Evolutionary conservation across 2,888 invertebrate genomes (phyloP), one percentile per base, ranked within the genome.

Genomic region (Nomada ruficornis): DNA sequence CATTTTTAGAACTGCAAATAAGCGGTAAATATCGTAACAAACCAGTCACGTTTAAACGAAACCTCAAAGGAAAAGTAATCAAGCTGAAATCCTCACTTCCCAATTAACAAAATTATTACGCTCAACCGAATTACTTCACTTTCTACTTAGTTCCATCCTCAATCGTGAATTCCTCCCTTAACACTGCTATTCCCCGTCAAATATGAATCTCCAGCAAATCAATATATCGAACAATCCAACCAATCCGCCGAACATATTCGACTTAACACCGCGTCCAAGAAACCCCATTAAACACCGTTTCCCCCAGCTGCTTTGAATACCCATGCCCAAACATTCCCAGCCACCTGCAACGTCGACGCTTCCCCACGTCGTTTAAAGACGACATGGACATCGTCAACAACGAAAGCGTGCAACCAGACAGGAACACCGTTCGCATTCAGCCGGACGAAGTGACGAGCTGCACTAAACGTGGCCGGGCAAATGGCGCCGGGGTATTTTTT

Each of bases 401-500:
- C 18, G n/a, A 26, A 50, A 64, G 55, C 1, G 52, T 60, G 23
- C 13, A n/a, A 10, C 59, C 18, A 9, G 2, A 23, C 18, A n/a
- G 62, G 42, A 36, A 44, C 44, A 10, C 11, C 11, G 54, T 69
- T 60, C 13, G 62, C 55, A 54, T 55, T 23, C 7, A 7, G 55
- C 20, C 52, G 59, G 63, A 55, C 78, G 47, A 79, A 29, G 60
- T 57, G 57, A 62, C 78, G 52, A 36, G 55, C 47, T 20, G 52
- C 79, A 44, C 72, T 59, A 60, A 57, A 54, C 63, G 63, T 11
- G 57, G 73, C 13, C n/a, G 29, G 64, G 52, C 52, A 47, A 68
- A 82, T 74, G 70, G 52, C 13, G 54, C 50, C 7, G 55, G 23
- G 57, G 60, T 80, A 69, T 71, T 23, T 57, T 57, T 57, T 57